Base-by-base conservation (phyloP, 1,140 invertebrate species). In the Macrobrachium nipponense region DNA sequence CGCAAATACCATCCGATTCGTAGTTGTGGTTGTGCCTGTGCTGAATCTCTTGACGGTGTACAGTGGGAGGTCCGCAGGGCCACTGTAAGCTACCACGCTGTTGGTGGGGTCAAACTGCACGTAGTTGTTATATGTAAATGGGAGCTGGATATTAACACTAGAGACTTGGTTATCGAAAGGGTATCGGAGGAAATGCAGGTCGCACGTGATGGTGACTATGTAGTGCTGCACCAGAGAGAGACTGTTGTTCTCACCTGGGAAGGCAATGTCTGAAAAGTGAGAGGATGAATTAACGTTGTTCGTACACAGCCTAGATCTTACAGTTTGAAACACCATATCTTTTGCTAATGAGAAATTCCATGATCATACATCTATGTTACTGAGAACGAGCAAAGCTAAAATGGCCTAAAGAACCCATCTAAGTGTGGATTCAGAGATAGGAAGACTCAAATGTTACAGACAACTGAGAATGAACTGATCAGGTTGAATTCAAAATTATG, bases 141-240 rank as follows among this genome's bases (percentile, higher is more conserved):
- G 79, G 18, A 81, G 79, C 43, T 62, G 61, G 62, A 81, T 23
- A 36, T 76, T 64, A 59, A 83, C 76, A 36, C 61, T 43, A 15
- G 73, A 83, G 18, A 75, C 23, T 60, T 83, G 82, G n/a, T 76
- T 59, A 70, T 83, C 82, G 68, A 83, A 44, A 11, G 82, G 82
- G 27, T 83, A 83, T 14, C 60, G 36, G 59, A 70, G 76, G 82
- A 83, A 83, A 60, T 23, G 36, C 18, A 83, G 73, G 17, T 62
- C 27, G 36, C 82, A 83, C 8, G 62, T 83, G 72, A 83, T 76
- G n/a, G 10, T 43, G 2, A 73, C 82, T 8, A 70, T 83, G 70
- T 83, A 83, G n/a, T 76, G 72, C n/a, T 77, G 82, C 58, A 83
- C 36, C 14, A 83, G 36, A 7, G 72, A 62, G 2, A 83, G 17